Evolutionary conservation across 2,797 vertebrate genomes (phyloP).

Genomic region (Chrysocyon brachyurus): DNA sequence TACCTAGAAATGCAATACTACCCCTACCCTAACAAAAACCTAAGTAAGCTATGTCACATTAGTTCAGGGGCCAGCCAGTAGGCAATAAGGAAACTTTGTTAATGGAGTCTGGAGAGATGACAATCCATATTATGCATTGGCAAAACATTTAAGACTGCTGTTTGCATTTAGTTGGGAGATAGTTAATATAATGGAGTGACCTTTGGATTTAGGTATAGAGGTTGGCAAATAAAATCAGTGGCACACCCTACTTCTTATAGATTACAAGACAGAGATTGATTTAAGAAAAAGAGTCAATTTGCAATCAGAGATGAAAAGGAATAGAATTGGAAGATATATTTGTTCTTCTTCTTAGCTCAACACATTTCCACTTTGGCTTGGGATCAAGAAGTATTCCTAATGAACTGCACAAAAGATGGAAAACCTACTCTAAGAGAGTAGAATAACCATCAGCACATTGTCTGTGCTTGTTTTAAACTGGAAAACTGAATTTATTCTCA

Average conservation of each 20-base stretch:
- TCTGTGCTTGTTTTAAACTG: not conserved
- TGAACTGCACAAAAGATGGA: not conserved
- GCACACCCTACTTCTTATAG: not conserved
- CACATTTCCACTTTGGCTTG: not conserved
- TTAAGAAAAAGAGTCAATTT: not conserved
- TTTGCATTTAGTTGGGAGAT: not conserved
- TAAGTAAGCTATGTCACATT: not conserved
- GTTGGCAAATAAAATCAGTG: not conserved
- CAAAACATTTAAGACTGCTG: not conserved
- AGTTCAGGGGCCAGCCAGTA: not conserved
- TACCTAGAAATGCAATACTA: not conserved
- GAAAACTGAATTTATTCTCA: not conserved
- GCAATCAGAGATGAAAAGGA: not conserved
- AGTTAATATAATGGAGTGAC: not conserved
- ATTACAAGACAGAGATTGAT: not conserved
- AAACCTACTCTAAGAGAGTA: conserved; percentile 24
- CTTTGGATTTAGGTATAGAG: not conserved
- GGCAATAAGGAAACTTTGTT: not conserved
- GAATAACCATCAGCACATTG: not conserved
- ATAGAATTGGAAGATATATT: not conserved
- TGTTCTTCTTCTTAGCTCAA: not conserved
- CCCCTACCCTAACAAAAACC: not conserved
- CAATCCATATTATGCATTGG: not conserved
- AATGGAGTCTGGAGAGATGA: not conserved
- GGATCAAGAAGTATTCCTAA: not conserved